A percentile compares a stretch with the other conserved stretches of the same genome.
Evolutionary conservation across 2,888 invertebrate species (phyloP).

Genomic region (Clitarchus hookeri): DNA sequence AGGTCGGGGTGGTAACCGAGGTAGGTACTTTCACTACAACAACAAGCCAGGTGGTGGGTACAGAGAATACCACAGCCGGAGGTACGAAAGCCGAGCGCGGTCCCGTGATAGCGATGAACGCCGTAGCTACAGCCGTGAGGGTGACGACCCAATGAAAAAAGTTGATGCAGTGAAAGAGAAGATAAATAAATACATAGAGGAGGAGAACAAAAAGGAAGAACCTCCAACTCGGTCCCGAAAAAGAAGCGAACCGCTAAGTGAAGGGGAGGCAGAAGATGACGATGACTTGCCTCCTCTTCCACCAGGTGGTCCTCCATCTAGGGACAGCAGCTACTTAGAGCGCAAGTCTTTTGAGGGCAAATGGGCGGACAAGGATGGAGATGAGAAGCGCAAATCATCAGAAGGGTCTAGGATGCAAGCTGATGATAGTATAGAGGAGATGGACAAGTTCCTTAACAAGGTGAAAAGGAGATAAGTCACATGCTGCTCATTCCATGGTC

Average conservation of each 20-base stretch:
- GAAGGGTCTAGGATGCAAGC: slow-evolving; percentile 37
- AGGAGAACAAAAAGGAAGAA: slow-evolving; percentile 44
- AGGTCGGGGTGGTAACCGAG: slow-evolving; percentile 50
- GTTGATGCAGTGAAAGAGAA: slow-evolving; percentile 62
- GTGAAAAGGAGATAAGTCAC: slow-evolving; percentile 51
- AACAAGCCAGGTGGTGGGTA: slow-evolving; percentile 54
- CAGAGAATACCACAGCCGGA: slow-evolving; percentile 67
- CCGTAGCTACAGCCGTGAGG: slow-evolving; percentile 55
- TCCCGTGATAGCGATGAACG: slow-evolving; percentile 57
- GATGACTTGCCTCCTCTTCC: slow-evolving; percentile 47
- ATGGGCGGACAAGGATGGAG: slow-evolving; percentile 65
- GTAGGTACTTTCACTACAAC: slow-evolving; percentile 50
- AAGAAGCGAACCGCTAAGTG: slow-evolving; percentile 59
- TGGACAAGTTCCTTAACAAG: slow-evolving; percentile 62
- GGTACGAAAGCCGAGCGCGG: slow-evolving; percentile 67
- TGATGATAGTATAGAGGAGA: slow-evolving; percentile 57
- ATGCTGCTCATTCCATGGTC: neutral
- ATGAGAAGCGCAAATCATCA: slow-evolving; percentile 42
- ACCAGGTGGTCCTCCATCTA: slow-evolving; percentile 43
- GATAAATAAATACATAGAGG: slow-evolving; percentile 62
- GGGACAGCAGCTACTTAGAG: slow-evolving; percentile 57
- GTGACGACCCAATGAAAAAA: slow-evolving; percentile 58
- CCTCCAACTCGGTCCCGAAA: slow-evolving; percentile 49
- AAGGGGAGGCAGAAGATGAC: slow-evolving; percentile 64
- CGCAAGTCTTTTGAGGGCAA: slow-evolving; percentile 69